phyloP scores from a whole-genome alignment of 2,888 invertebrate species.

The Nezara viridula region DNA sequence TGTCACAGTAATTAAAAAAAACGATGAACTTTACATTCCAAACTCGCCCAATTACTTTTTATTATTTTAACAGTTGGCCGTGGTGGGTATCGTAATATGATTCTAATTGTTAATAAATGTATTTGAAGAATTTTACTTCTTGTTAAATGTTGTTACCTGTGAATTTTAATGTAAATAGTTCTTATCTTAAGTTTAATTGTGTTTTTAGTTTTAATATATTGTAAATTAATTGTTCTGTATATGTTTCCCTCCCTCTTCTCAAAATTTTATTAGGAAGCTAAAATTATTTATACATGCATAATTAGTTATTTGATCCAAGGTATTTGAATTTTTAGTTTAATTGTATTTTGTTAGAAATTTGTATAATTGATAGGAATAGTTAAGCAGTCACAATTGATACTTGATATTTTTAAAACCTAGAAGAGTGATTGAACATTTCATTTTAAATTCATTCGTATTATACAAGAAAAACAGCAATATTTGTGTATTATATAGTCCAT shows the following conservation, averaged over 20 bases:
- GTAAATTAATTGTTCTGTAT: neutral
- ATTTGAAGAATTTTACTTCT: slow-evolving; percentile 17
- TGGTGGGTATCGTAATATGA: slow-evolving; percentile 7
- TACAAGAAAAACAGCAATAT: neutral
- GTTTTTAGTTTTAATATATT: neutral
- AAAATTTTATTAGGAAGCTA: neutral
- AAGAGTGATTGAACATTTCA: neutral
- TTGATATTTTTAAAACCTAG: neutral
- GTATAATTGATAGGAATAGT: neutral
- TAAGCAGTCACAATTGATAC: neutral
- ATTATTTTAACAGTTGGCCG: neutral
- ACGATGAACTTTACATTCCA: slow-evolving; percentile 40
- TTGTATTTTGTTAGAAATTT: neutral
- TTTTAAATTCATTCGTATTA: slow-evolving; percentile 9
- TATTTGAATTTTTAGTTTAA: neutral
- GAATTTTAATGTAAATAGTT: slow-evolving; percentile 29
- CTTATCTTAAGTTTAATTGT: neutral
- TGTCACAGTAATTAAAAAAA: neutral
- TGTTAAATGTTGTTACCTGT: slow-evolving; percentile 33
- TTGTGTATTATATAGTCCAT: neutral
- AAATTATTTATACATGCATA: neutral
- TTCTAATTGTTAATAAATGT: neutral
- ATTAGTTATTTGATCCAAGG: neutral
- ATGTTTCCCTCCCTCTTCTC: neutral
- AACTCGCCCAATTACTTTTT: neutral